Conservation (phyloP, 2,113 vertebrate species). For the Zosterops lateralis region DNA sequence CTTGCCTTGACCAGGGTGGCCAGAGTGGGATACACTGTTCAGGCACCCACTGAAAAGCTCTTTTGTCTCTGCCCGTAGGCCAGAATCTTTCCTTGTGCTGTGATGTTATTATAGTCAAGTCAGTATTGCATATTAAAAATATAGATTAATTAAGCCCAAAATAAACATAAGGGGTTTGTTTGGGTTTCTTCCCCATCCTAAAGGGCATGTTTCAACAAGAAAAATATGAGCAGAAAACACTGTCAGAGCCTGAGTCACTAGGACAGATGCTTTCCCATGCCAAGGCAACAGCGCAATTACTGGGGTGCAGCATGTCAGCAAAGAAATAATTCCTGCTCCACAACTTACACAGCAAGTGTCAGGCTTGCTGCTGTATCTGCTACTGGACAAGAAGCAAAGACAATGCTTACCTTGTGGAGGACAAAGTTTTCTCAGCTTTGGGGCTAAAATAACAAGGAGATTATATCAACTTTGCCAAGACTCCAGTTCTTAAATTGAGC, state of each 20-base stretch:
- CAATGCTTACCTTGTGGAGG: neutral
- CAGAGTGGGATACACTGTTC: neutral
- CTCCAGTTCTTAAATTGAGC: neutral
- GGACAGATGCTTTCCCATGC: neutral
- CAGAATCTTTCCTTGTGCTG: neutral
- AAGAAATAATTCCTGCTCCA: neutral
- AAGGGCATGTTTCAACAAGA: neutral
- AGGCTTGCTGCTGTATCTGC: neutral
- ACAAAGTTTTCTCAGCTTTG: neutral
- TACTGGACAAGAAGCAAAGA: neutral
- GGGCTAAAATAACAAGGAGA: neutral
- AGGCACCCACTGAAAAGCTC: neutral
- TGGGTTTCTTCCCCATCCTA: neutral
- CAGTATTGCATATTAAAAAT: neutral
- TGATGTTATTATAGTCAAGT: neutral
- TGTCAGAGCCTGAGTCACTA: neutral
- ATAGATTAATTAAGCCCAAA: neutral
- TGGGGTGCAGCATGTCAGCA: neutral
- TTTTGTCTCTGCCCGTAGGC: neutral
- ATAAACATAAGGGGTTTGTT: neutral
- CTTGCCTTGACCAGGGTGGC: neutral
- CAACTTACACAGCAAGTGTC: neutral
- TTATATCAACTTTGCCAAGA: neutral
- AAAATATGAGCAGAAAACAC: neutral
- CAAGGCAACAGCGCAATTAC: neutral